Conservation (phyloP, 2,797 vertebrate species). For the Enteromius thamalakanensis region DNA sequence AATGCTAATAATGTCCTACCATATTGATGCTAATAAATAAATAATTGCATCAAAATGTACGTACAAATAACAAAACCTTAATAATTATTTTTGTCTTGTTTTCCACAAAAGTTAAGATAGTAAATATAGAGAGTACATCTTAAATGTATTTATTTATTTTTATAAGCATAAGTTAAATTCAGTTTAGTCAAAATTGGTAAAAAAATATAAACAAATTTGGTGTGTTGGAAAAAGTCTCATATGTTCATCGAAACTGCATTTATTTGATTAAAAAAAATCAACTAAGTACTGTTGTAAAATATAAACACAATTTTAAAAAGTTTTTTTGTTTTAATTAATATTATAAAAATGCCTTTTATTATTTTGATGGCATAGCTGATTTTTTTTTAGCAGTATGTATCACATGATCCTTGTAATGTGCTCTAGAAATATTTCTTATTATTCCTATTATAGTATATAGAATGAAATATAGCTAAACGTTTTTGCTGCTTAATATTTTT, state of each 20-base stretch:
- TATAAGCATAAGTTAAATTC: neutral
- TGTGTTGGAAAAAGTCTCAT: neutral
- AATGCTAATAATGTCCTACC: neutral
- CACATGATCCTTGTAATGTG: neutral
- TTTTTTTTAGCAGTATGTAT: neutral
- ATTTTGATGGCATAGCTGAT: too few relatives aligned
- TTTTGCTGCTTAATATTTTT: slow-evolving; percentile 1
- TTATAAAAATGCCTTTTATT: neutral
- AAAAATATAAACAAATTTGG: too few relatives aligned
- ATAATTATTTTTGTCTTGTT: neutral
- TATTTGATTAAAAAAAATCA: neutral
- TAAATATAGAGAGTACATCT: neutral
- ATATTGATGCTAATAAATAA: neutral
- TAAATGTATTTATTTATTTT: neutral
- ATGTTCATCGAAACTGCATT: neutral
- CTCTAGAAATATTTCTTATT: neutral
- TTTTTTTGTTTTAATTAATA: neutral
- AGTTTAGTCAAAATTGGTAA: neutral
- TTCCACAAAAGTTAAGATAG: neutral
- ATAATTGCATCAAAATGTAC: neutral
- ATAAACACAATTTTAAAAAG: neutral
- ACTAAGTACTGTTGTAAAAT: neutral
- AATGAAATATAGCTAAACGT: neutral
- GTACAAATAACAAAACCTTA: neutral
- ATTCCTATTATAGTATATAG: neutral